Base-by-base conservation (phyloP, 2,888 invertebrate genomes). In the Microctonus hyperodae region DNA sequence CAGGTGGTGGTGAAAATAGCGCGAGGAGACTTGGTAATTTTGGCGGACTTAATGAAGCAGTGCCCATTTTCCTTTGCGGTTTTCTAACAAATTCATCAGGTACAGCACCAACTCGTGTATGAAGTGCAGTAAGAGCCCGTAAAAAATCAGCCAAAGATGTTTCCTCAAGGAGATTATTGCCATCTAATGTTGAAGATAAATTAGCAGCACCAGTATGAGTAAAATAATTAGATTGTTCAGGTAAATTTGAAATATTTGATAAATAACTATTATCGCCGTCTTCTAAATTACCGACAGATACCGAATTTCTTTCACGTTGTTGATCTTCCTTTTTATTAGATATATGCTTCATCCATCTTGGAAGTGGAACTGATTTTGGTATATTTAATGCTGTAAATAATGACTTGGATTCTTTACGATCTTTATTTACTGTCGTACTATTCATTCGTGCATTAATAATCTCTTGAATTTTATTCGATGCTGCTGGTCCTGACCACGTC, bases 71-170 rank as follows among this genome's bases (percentile, higher is more conserved):
- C 13, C 88, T 84, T 66, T 86, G 85, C 0, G 86, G 85, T 22
- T 74, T 76, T 6, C 74, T 60, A 1, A 74, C 69, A 16, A 74
- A 77, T 2, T 81, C 81, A 4, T 81, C 83, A 0, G 85, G 81
- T 0, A 81, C 77, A 0, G 81, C 79, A 31, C 80, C 85, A 0
- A 86, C 86, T 58, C 85, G 83, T 0, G 87, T 84, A 71, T 89
- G 89, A 31, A 94, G 86, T n/a, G 90, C 88, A 56, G 92, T 91
- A 57, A 95, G 84, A 0, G 93, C 93, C 65, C 93, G 86, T 28
- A 95, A 87, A 63, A 95, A 88, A 83, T 95, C 94, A 0, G 93
- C 94, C 13, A 95, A 87, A 23, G 93, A 92, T 0, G 94, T 94
- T 75, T 93, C 90, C 82, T 94, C 94, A 64, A 94, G 85, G 11